Percentiles rank a stretch among this genome's conserved stretches.
Evolutionary conservation across 2,888 invertebrate species (phyloP).

Genomic region (Miltochrista miniata): DNA sequence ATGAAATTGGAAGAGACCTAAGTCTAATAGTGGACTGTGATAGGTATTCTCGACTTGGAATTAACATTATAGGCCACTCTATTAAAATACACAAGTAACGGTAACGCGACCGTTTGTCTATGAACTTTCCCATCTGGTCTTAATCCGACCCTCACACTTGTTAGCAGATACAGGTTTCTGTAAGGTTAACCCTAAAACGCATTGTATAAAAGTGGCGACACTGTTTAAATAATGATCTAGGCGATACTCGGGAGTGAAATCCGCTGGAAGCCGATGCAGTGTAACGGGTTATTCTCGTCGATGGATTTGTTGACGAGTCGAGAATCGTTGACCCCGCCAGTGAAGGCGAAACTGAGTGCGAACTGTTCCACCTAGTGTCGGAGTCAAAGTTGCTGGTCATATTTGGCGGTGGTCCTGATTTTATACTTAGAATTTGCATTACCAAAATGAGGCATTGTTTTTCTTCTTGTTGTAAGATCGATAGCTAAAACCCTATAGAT

Average conservation of each 20-base stretch:
- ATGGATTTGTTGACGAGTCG: constrained; percentile 79
- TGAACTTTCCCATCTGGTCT: background rate
- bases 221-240: constrained; percentile 60
- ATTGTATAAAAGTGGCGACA: constrained; percentile 40
- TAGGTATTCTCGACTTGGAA: background rate
- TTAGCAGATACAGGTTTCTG: constrained; percentile 2
- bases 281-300: constrained; percentile 82
- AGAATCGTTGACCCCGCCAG: constrained; percentile 77
- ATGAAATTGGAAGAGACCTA: too few relatives aligned
- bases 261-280: constrained; percentile 73
- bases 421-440: too few relatives aligned
- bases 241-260: constrained; percentile 66
- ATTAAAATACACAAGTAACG: constrained; percentile 3
- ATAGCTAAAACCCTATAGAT: too few relatives aligned
- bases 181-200: constrained; percentile 43
- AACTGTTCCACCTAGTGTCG: constrained; percentile 52
- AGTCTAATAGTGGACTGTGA: too few relatives aligned
- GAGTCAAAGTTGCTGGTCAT: constrained; percentile 23
- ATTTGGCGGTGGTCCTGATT: constrained; percentile 17
- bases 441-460: background rate
- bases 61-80: constrained; percentile 1
- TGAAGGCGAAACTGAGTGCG: constrained; percentile 66
- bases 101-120: background rate
- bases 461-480: background rate
- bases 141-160: background rate